Conservation (phyloP, 2,113 vertebrate genomes). For the Pithys albifrons region DNA sequence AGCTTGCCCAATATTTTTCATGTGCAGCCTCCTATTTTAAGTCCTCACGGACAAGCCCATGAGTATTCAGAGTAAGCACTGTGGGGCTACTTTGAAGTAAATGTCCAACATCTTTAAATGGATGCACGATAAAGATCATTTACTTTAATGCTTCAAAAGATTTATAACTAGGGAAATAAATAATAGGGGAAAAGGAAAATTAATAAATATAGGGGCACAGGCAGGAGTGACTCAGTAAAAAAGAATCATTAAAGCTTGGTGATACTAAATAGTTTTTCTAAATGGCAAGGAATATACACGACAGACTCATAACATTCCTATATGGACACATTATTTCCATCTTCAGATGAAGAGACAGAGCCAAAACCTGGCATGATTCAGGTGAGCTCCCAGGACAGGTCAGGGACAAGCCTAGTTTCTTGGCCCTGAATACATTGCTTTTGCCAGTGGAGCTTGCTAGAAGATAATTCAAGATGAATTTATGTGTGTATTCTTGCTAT, state of each 20-base stretch:
- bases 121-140: background rate
- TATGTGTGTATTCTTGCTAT: slow-evolving; percentile 1
- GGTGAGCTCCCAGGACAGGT: background rate
- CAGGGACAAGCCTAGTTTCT: background rate
- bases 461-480: slow-evolving; percentile 10
- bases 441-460: background rate
- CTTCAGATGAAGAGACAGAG: background rate
- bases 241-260: background rate
- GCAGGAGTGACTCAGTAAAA: background rate
- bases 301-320: background rate
- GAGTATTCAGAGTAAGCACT: background rate
- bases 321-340: background rate
- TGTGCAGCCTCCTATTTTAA: background rate
- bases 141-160: background rate
- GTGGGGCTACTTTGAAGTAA: background rate
- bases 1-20: background rate
- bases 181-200: background rate
- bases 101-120: background rate
- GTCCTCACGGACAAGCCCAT: background rate
- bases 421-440: background rate
- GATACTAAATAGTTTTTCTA: background rate
- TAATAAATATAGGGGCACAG: background rate
- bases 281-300: background rate
- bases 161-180: background rate
- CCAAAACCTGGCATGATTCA: background rate